Evolutionary conservation across 2,113 vertebrate species (phyloP).

Genomic region (Climacteris rufus): DNA sequence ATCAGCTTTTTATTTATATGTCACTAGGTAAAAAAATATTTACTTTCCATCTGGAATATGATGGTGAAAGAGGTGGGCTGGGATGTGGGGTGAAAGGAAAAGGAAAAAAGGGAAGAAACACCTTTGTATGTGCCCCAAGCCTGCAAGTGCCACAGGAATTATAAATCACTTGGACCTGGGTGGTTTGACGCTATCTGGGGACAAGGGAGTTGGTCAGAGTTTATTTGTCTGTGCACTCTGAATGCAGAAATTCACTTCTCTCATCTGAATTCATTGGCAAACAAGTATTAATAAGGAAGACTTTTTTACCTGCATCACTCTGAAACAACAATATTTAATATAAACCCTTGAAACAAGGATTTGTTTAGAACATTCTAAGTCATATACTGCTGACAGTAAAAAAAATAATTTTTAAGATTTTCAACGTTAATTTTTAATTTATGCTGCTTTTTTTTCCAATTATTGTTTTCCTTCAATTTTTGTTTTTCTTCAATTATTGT

Average conservation of each 20-base stretch:
- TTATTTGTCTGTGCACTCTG: neutral
- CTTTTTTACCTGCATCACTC: neutral
- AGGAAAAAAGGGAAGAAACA: rapidly evolving
- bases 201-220: neutral
- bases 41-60: neutral
- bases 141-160: neutral
- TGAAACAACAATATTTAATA: neutral
- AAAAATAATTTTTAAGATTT: neutral
- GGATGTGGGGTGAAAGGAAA: neutral
- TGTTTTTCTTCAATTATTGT: neutral
- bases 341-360: neutral
- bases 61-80: neutral
- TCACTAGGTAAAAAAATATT: neutral
- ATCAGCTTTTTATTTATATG: neutral
- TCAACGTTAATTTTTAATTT: neutral
- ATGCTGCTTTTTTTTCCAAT: neutral
- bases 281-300: neutral
- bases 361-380: neutral
- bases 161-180: neutral
- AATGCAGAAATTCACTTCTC: neutral
- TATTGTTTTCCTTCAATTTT: neutral
- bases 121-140: neutral
- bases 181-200: neutral
- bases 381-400: too few relatives aligned
- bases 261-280: neutral